Conservation (phyloP, 2,797 vertebrate species). For the Botia almorhae region DNA sequence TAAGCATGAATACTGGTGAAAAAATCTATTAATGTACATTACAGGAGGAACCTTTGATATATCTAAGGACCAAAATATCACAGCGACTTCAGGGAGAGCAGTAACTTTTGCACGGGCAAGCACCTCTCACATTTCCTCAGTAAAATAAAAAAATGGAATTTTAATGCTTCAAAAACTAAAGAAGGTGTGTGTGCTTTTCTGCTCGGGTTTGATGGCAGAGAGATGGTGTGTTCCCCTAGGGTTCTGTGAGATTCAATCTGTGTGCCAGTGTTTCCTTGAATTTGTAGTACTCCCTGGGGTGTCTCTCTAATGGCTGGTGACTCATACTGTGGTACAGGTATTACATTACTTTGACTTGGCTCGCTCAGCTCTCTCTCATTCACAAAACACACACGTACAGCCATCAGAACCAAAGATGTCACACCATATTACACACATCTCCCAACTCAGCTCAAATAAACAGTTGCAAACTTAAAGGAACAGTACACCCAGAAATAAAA, state of each 20-base stretch:
- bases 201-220: neutral
- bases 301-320: conserved; percentile 71
- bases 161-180: neutral
- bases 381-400: conserved; percentile 24
- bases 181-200: neutral
- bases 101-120: neutral
- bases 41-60: neutral
- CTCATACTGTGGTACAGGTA: conserved; percentile 59
- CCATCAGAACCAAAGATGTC: neutral
- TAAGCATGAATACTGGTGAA: neutral
- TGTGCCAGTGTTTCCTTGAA: conserved; percentile 52
- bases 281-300: conserved; percentile 65
- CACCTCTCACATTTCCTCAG: neutral
- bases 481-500: neutral
- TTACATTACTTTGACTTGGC: conserved; percentile 42
- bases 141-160: neutral
- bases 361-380: conserved; percentile 34
- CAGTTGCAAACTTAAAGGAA: neutral
- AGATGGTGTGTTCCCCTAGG: conserved; percentile 41
- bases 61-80: neutral
- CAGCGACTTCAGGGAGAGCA: neutral
- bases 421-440: neutral
- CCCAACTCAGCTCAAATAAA: neutral
- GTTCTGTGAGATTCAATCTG: conserved; percentile 67
- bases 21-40: neutral